Conservation (phyloP, 1,140 invertebrate genomes). For the Colletes gigas region DNA sequence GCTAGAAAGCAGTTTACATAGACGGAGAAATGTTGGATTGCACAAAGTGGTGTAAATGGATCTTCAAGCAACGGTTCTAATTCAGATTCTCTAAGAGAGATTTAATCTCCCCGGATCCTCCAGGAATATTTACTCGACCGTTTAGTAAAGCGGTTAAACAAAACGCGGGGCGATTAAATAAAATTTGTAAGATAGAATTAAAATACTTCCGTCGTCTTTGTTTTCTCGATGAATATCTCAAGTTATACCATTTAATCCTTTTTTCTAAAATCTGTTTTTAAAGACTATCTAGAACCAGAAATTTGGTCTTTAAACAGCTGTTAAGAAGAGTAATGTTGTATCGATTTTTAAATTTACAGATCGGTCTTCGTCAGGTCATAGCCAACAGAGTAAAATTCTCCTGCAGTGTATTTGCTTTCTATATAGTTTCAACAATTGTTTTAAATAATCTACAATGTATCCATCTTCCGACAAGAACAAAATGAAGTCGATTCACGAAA, state of each 20-base stretch:
- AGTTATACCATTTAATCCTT: too few species aligned
- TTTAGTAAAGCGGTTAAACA: neutral
- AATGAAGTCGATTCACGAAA: neutral
- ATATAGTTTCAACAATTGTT: neutral
- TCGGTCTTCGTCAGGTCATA: too few species aligned
- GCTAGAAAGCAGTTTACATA: constrained; percentile 16
- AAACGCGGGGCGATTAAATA: neutral
- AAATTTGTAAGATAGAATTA: too few species aligned
- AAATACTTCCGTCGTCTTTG: too few species aligned
- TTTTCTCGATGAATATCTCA: too few species aligned
- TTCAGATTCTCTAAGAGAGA: neutral
- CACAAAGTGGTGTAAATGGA: neutral
- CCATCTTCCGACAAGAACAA: neutral
- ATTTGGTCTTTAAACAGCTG: too few species aligned
- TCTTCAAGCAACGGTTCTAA: neutral
- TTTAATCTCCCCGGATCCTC: neutral
- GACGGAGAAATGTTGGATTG: neutral
- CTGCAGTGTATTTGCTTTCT: too few species aligned
- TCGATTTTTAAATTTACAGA: too few species aligned
- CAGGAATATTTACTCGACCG: neutral
- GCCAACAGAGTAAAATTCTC: too few species aligned
- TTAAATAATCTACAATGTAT: neutral
- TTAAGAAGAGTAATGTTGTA: too few species aligned
- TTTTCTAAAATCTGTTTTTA: too few species aligned
- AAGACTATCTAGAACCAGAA: too few species aligned